phyloP scores from a whole-genome alignment of 1,140 invertebrate species.

The Platorchestia sp. region DNA sequence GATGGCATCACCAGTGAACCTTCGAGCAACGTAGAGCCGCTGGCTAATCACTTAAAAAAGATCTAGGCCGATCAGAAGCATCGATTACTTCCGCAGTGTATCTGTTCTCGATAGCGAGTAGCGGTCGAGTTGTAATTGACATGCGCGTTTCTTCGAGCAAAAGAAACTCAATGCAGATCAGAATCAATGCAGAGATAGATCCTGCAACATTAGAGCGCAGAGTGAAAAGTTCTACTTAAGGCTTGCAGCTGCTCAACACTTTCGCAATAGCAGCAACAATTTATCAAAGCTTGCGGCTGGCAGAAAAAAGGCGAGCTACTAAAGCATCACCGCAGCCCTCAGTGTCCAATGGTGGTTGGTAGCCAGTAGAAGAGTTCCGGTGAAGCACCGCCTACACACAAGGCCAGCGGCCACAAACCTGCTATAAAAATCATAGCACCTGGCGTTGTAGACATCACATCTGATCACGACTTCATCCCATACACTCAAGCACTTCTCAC shows the following conservation, averaged over 20 bases:
- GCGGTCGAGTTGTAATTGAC: not conserved
- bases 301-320: not conserved
- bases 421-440: conserved; percentile 29
- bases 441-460: conserved; percentile 10
- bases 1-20: not conserved
- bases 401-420: not conserved
- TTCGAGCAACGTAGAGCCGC: not conserved
- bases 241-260: conserved; percentile 5
- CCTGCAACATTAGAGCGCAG: not conserved
- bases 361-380: not conserved
- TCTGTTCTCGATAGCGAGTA: not conserved
- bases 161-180: not conserved
- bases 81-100: not conserved
- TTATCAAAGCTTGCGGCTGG: not conserved
- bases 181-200: not conserved
- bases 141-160: not conserved
- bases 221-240: not conserved
- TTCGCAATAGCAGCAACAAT: not conserved
- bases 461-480: conserved; percentile 1
- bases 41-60: not conserved
- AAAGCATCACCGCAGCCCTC: not conserved
- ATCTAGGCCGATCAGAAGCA: not conserved
- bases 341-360: conserved; percentile 24
- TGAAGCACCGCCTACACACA: conserved; percentile 24
- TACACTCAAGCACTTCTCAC: conserved; percentile 22